phyloP scores from a whole-genome alignment of 1,140 invertebrate genomes.

The Lerema accius region DNA sequence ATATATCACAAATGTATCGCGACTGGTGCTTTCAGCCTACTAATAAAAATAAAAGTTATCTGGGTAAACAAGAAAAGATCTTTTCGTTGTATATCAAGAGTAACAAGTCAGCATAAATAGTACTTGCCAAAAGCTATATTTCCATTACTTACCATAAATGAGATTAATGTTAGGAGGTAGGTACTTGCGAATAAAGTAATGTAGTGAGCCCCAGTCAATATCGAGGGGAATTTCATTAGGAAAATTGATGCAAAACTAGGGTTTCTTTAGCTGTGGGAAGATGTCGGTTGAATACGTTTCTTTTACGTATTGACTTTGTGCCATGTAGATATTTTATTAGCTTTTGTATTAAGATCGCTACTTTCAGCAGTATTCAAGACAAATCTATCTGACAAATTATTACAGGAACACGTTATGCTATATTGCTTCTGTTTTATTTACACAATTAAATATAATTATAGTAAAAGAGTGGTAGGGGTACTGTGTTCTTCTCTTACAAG shows the following conservation, averaged over 20 bases:
- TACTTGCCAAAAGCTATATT: constrained; percentile 10
- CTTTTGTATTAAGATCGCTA: too few relatives aligned
- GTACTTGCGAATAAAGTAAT: constrained; percentile 7
- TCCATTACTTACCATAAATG: constrained; percentile 25
- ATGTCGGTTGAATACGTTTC: constrained; percentile 9
- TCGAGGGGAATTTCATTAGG: constrained; percentile 27
- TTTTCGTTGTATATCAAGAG: neutral
- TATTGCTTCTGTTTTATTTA: too few relatives aligned
- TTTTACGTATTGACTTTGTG: constrained; percentile 8
- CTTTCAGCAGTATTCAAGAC: too few relatives aligned
- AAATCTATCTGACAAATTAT: too few relatives aligned
- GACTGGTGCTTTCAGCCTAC: neutral
- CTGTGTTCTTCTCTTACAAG: too few relatives aligned
- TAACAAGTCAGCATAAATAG: neutral
- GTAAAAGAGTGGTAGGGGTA: too few relatives aligned
- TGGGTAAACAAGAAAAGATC: neutral
- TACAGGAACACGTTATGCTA: too few relatives aligned
- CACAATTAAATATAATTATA: too few relatives aligned
- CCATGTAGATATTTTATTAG: constrained; percentile 1
- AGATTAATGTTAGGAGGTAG: constrained; percentile 17
- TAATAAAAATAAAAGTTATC: neutral
- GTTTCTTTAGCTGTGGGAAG: constrained; percentile 23
- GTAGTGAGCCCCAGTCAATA: neutral
- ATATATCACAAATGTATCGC: neutral
- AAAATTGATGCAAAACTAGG: constrained; percentile 32